A percentile compares a stretch with the other conserved stretches of the same genome.
Evolutionary conservation across 2,113 vertebrate genomes (phyloP).

Genomic region (Xenopus laevis): DNA sequence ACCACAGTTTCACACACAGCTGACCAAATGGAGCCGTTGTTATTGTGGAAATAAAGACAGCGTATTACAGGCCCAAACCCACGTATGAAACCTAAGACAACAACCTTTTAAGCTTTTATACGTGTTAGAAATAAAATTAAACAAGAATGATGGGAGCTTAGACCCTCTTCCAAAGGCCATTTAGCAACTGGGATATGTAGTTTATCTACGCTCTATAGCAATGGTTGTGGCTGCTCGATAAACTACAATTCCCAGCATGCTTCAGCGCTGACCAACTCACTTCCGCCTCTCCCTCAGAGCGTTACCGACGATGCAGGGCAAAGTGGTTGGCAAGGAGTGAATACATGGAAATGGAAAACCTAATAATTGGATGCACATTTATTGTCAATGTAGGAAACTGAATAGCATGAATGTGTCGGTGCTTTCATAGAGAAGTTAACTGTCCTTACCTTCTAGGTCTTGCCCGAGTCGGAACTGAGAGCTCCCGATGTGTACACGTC

Average conservation of each 20-base stretch:
- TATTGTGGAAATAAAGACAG: no score
- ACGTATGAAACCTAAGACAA: not conserved
- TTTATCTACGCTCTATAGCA: not conserved
- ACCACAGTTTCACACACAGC: not conserved
- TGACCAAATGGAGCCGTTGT: not conserved
- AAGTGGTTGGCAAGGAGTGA: slow-evolving; percentile 1
- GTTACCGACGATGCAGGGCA: slow-evolving; percentile 35
- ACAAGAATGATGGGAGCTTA: not conserved
- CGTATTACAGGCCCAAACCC: not conserved
- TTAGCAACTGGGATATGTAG: slow-evolving; percentile 25
- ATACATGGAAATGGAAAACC: not conserved
- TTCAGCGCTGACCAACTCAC: slow-evolving; percentile 35
- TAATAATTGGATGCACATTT: no score
- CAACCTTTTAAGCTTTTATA: not conserved
- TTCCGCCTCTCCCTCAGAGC: slow-evolving; percentile 29
- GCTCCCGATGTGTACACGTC: slow-evolving; percentile 31
- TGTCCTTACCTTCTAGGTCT: slow-evolving; percentile 12
- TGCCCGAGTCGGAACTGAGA: slow-evolving; percentile 20
- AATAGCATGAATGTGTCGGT: not conserved
- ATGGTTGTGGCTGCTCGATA: not conserved
- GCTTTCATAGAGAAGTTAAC: not conserved
- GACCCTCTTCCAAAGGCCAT: not conserved
- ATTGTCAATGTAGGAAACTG: not conserved
- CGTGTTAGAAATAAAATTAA: not conserved
- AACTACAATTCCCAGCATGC: slow-evolving; percentile 38